phyloP scores from a whole-genome alignment of 2,113 vertebrate species.

The Lasiurus borealis region DNA sequence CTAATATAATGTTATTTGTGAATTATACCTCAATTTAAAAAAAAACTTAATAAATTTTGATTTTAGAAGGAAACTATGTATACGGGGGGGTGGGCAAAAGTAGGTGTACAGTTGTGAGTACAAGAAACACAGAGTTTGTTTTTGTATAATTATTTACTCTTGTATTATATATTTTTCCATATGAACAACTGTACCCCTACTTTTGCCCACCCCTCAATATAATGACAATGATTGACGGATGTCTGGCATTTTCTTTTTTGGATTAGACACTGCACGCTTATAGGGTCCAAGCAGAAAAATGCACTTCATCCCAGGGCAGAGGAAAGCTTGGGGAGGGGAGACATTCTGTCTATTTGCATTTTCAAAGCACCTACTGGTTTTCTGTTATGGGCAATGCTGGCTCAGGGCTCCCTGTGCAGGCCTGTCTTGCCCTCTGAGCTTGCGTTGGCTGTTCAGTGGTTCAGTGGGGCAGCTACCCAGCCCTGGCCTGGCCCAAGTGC shows the following conservation, averaged over 20 bases:
- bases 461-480: neutral
- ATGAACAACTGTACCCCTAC: too few species aligned
- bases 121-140: too few species aligned
- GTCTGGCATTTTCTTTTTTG: neutral
- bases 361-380: neutral
- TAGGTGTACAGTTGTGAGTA: too few species aligned
- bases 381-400: neutral
- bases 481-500: neutral
- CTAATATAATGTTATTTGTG: neutral
- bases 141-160: too few species aligned
- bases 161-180: too few species aligned
- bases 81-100: too few species aligned
- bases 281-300: neutral
- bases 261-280: neutral
- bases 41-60: neutral
- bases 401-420: accelerated
- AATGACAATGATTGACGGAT: neutral
- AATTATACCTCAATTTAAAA: neutral
- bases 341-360: neutral
- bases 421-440: neutral
- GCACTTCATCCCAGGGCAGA: neutral
- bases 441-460: neutral
- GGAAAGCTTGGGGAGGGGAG: too few species aligned
- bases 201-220: too few species aligned
- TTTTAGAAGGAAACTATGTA: neutral